phyloP scores from a whole-genome alignment of 64 coral and sea anemone genomes.

The Catalaphyllia jardinei region DNA sequence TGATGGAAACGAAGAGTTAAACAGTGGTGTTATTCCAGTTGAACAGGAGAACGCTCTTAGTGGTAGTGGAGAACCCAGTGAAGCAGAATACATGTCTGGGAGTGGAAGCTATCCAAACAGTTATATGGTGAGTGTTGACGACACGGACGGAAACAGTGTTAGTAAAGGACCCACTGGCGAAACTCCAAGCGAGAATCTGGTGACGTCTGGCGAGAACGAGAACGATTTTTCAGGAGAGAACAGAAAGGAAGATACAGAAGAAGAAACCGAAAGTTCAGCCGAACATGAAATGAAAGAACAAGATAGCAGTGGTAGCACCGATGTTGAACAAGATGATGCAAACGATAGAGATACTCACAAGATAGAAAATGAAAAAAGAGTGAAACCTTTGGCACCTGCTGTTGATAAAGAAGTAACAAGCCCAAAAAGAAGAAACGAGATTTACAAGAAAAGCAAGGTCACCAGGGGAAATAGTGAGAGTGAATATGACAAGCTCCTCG shows the following conservation, averaged over 20 bases:
- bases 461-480: neutral
- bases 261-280: neutral
- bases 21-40: neutral
- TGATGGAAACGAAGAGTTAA: neutral
- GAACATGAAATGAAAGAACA: neutral
- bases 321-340: neutral
- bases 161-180: neutral
- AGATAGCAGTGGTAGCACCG: conserved; percentile 11
- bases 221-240: no score
- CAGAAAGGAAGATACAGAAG: neutral
- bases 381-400: neutral
- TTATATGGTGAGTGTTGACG: conserved; percentile 13
- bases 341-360: neutral
- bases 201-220: neutral
- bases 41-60: neutral
- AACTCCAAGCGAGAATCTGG: neutral
- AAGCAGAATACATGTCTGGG: neutral
- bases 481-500: conserved; percentile 23
- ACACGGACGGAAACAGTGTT: neutral
- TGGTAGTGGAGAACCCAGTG: neutral
- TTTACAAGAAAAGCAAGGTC: conserved; percentile 9
- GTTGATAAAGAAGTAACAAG: neutral
- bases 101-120: conserved; percentile 26
- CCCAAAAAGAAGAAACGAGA: neutral
- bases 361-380: neutral